Conservation (phyloP, 2,888 invertebrate species). For the Coenonympha glycerion region DNA sequence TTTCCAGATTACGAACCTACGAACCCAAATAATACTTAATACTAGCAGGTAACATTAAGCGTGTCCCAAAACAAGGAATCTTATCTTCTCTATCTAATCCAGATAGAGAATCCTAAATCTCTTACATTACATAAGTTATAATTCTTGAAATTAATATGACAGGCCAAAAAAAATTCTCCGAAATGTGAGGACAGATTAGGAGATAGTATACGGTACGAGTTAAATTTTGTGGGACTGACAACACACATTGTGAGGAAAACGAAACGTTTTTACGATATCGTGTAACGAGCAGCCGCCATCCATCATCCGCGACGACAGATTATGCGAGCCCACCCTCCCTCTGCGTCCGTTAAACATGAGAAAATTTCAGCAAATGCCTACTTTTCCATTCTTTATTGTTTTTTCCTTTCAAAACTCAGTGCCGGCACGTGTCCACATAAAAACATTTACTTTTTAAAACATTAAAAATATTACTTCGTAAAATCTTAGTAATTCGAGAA, state of each 20-base stretch:
- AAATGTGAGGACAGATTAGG: slow-evolving; percentile 8
- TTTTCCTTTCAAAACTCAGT: not conserved
- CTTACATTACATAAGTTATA: too few relatives aligned
- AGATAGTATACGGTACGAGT: not conserved
- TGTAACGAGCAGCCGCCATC: slow-evolving; percentile 35
- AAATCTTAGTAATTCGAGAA: too few relatives aligned
- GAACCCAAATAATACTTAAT: too few relatives aligned
- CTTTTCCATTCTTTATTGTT: slow-evolving; percentile 31
- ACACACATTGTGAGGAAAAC: slow-evolving; percentile 26
- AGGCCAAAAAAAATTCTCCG: slow-evolving; percentile 8
- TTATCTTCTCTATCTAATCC: too few relatives aligned
- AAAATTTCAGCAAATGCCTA: slow-evolving; percentile 32
- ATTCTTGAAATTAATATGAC: too few relatives aligned
- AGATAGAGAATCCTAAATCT: too few relatives aligned
- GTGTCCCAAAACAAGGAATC: too few relatives aligned
- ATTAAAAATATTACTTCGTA: not conserved
- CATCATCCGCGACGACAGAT: slow-evolving; percentile 41
- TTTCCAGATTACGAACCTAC: too few relatives aligned
- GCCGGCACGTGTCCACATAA: too few relatives aligned
- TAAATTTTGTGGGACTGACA: slow-evolving; percentile 25
- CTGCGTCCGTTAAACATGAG: slow-evolving; percentile 31
- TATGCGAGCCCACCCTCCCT: slow-evolving; percentile 37
- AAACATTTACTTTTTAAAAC: slow-evolving; percentile 22
- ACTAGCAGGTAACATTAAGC: too few relatives aligned
- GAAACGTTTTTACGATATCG: slow-evolving; percentile 30